Base-by-base conservation (phyloP, 2,113 vertebrate species). In the Poeciliopsis retropinna region DNA sequence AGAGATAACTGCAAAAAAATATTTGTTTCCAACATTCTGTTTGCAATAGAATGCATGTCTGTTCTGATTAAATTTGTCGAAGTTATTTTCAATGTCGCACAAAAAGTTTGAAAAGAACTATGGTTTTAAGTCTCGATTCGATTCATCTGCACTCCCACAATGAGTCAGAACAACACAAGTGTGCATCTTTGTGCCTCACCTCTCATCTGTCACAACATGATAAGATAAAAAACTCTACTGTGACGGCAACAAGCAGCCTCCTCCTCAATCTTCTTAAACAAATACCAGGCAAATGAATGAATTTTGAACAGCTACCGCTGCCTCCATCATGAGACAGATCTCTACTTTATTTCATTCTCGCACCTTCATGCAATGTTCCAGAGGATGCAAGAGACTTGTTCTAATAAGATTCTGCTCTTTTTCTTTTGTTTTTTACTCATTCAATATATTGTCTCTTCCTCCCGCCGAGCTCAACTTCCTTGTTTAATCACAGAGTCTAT, bases 251-350 rank as follows among this genome's bases (percentile, higher is more conserved):
- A 89, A 87, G 88, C 80, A 47, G 80, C 79, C 85, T 88, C 82
- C 87, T 91, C 91, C 89, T 89, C 92, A 92, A 91, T 94, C 91
- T 92, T 70, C 89, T 91, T 93, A 92, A 92, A 92, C 91, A 94
- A 94, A 94, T 90, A 94, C 85, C 78, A 87, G 80, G 87, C 89
- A 93, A 92, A 93, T 92, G 84, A 92, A 93, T 92, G 87, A 89
- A 93, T 92, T 93, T 86, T 91, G 89, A 94, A 66, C 87, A 93
- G 92, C 87, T 65, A 64, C 80, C 5, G 83, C 83, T 28, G 63
- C 82, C 73, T 73, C 87, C 88, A 92, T 93, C 91, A 30, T 60
- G 57, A 73, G 76, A 83, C 84, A 14, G 67, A 93, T 91, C 88
- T 92, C 67, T 73, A 82, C 82, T 88, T 91, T 91, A 87, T 86